These are phyloP conservation scores for Petrocephalus microphthalmus DNA, from an alignment of 2,113 vertebrate species.

Conservation along the genomic window DNA sequence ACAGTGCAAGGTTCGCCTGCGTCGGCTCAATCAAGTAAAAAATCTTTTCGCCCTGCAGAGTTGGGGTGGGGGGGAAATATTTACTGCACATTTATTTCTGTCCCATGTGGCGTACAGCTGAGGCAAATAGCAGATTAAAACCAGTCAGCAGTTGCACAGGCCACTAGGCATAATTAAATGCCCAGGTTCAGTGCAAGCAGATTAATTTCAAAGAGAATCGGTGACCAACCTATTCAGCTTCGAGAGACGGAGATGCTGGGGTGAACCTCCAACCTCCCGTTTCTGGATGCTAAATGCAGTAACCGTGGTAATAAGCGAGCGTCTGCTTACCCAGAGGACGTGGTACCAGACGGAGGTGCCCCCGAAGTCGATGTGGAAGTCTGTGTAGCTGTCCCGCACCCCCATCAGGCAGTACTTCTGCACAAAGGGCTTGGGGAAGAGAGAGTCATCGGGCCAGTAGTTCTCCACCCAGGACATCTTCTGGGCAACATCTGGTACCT, in stretches of 20 bases:
- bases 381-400: conserved; percentile 93
- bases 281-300: not conserved
- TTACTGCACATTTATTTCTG: not conserved
- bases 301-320: not conserved
- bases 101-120: not conserved
- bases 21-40: conserved; percentile 98
- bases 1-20: conserved; percentile 85
- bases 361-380: conserved; percentile 98
- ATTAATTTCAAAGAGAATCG: not conserved
- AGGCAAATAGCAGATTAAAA: not conserved
- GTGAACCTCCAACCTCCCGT: not conserved
- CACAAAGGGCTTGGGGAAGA: conserved; percentile 97
- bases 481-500: conserved; percentile 89
- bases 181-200: not conserved
- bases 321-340: conserved; percentile 84
- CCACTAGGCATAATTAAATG: not conserved
- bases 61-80: conserved; percentile 8
- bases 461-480: conserved; percentile 99
- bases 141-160: not conserved
- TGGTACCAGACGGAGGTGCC: conserved; percentile 99
- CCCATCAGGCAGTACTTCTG: conserved; percentile 99
- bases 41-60: conserved; percentile 86
- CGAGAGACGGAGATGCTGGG: not conserved
- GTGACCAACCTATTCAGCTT: not conserved
- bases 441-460: conserved; percentile 97